Percentiles rank a stretch among this genome's conserved stretches.
These are phyloP conservation scores for Hucho hucho DNA, from an alignment of 2,113 vertebrate species.

Conservation along the genomic window DNA sequence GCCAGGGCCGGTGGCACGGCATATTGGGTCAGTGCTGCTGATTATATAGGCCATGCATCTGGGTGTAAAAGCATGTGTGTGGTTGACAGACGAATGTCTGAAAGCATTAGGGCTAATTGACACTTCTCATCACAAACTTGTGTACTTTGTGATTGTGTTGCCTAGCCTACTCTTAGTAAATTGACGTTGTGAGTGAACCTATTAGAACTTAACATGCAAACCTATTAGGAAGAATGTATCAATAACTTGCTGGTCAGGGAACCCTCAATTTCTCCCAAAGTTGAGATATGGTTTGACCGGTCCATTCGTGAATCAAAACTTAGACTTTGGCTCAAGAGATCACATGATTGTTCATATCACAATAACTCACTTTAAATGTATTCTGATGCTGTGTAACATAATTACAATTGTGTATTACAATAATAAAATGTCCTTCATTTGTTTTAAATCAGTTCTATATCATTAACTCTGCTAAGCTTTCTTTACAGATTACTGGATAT, in stretches of 20 bases:
- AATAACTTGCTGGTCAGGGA: not conserved
- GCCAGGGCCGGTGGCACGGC: constrained; percentile 23
- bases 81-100: constrained; percentile 21
- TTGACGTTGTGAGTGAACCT: not conserved
- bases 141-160: not conserved
- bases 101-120: constrained; percentile 45
- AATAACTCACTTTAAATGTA: not conserved
- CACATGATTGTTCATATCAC: not conserved
- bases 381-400: not conserved
- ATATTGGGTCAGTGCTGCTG: constrained; percentile 30
- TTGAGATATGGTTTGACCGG: not conserved
- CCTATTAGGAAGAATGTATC: not conserved
- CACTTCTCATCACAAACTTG: constrained; percentile 26
- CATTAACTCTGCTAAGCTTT: constrained; percentile 11
- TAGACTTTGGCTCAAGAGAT: not conserved
- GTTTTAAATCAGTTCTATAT: not conserved
- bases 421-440: not conserved
- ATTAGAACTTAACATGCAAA: not conserved
- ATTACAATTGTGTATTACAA: not conserved
- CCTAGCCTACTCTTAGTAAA: not conserved
- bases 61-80: constrained; percentile 23
- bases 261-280: not conserved
- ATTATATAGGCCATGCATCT: constrained; percentile 45
- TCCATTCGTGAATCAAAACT: not conserved
- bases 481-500: constrained; percentile 28